Evolutionary conservation across 2,888 invertebrate species (phyloP).

Genomic region (Mantis religiosa): DNA sequence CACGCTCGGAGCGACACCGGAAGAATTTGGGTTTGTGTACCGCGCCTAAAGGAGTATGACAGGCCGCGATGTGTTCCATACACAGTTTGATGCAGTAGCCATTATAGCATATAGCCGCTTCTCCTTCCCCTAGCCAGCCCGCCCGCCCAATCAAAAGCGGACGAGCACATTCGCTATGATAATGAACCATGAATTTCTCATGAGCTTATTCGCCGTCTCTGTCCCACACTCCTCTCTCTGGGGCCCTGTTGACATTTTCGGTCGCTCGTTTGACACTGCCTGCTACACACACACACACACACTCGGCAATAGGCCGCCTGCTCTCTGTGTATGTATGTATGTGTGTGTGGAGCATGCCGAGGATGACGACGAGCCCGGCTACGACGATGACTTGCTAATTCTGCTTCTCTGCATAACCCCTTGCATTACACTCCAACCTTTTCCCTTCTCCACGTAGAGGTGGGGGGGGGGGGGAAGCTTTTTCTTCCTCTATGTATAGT

Average conservation of each 20-base stretch:
- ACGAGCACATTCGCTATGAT: conserved; percentile 34
- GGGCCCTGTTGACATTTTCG: conserved; percentile 32
- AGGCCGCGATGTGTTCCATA: background rate
- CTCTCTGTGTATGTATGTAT: background rate
- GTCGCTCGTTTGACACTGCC: conserved; percentile 28
- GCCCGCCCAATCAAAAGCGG: conserved; percentile 32
- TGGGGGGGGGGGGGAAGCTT: background rate
- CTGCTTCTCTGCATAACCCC: background rate
- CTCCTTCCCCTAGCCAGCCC: background rate
- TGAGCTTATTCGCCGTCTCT: conserved; percentile 26
- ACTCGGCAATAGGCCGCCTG: background rate
- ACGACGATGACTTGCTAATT: conserved; percentile 8
- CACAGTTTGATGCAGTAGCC: conserved; percentile 20
- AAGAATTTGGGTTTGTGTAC: background rate
- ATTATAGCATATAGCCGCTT: conserved; percentile 22
- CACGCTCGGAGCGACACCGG: background rate
- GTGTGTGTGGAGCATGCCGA: background rate
- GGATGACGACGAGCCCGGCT: background rate
- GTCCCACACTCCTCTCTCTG: conserved; percentile 21
- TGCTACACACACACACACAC: conserved; percentile 17
- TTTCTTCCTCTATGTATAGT: background rate
- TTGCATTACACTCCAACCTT: background rate
- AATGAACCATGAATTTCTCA: conserved; percentile 35
- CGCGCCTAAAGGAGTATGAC: background rate
- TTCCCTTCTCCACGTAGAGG: background rate